These are phyloP conservation scores for Pandemis corylana DNA, from an alignment of 2,888 invertebrate species.

Conservation along the genomic window DNA sequence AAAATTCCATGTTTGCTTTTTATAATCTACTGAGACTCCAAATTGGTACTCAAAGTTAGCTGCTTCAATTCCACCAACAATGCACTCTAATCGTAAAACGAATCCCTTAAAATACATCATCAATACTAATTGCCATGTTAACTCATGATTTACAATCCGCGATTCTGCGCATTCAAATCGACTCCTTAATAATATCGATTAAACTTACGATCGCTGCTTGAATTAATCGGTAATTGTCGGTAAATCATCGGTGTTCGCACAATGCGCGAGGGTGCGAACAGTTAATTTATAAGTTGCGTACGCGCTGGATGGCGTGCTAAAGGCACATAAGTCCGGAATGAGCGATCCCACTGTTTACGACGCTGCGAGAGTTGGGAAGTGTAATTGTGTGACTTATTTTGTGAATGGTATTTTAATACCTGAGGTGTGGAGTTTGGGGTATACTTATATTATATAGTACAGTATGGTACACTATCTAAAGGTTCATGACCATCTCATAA, in stretches of 20 bases:
- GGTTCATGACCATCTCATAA: too few species aligned
- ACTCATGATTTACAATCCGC: conserved; percentile 67
- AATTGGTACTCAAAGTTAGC: neutral
- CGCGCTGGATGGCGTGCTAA: conserved; percentile 72
- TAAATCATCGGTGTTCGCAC: conserved; percentile 84
- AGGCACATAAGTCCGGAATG: conserved; percentile 72
- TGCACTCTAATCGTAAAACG: neutral
- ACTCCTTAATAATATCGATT: conserved; percentile 78
- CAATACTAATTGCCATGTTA: conserved; percentile 59
- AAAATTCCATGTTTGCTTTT: too few species aligned
- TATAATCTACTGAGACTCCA: too few species aligned
- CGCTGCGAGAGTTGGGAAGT: conserved; percentile 49
- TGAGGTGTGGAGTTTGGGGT: too few species aligned
- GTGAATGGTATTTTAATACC: conserved; percentile 31
- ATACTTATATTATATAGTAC: too few species aligned
- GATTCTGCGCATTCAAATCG: conserved; percentile 63
- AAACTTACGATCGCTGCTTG: conserved; percentile 84
- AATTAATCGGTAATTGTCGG: conserved; percentile 85
- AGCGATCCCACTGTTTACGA: conserved; percentile 77
- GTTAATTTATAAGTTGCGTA: conserved; percentile 79
- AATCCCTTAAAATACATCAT: conserved; percentile 41
- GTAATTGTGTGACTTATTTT: conserved; percentile 72
- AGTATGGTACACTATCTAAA: too few species aligned
- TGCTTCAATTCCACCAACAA: neutral
- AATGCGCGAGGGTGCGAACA: conserved; percentile 82